Conservation (phyloP, 64 coral and sea anemone species). For the Exaiptasia diaphana region DNA sequence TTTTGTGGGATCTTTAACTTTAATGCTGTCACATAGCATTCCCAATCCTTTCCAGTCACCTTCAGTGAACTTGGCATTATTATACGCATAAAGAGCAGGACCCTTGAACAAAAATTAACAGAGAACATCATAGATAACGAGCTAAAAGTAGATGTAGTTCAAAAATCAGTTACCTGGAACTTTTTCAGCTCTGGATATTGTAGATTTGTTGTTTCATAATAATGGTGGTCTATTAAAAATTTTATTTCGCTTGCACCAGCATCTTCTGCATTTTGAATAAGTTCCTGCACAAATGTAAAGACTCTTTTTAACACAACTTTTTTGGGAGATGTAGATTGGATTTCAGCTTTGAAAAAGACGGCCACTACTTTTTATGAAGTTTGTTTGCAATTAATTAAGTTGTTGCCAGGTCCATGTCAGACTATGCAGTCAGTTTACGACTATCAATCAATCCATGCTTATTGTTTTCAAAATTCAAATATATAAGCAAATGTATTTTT, state of each 20-base stretch:
- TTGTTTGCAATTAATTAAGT: neutral
- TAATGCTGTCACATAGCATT: constrained; percentile 73
- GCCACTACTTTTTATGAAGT: too few relatives aligned
- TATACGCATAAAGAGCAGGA: constrained; percentile 73
- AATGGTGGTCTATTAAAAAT: constrained; percentile 19
- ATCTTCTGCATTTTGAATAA: constrained; percentile 59
- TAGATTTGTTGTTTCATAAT: neutral
- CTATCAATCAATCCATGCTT: too few relatives aligned
- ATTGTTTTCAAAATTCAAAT: too few relatives aligned
- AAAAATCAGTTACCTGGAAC: constrained; percentile 8
- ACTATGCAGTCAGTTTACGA: too few relatives aligned
- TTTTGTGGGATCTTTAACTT: constrained; percentile 76
- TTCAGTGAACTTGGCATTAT: constrained; percentile 51
- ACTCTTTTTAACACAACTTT: too few relatives aligned
- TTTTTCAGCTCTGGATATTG: neutral
- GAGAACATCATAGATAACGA: too few relatives aligned
- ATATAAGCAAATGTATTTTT: too few relatives aligned
- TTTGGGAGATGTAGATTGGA: too few relatives aligned
- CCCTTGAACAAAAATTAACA: constrained; percentile 52
- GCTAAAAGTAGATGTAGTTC: neutral
- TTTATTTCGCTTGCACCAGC: constrained; percentile 20
- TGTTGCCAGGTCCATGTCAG: too few relatives aligned
- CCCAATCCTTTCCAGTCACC: constrained; percentile 69
- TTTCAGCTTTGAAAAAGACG: too few relatives aligned
- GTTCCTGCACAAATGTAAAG: constrained; percentile 28